Evolutionary conservation across 2,888 invertebrate genomes (phyloP).

Genomic region (Noctuana brunneofusca): DNA sequence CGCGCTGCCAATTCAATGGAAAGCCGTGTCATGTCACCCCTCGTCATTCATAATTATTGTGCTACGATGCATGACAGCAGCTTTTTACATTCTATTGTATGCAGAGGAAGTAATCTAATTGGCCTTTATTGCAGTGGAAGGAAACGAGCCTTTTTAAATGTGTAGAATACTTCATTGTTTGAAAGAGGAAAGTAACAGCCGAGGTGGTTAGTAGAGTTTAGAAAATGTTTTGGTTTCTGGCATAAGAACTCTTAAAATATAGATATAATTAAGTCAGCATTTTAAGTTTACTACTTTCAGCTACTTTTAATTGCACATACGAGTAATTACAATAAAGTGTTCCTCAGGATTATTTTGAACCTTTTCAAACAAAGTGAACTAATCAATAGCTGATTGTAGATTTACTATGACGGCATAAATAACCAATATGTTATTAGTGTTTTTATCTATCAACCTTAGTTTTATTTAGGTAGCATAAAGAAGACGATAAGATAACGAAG

Average conservation of each 20-base stretch:
- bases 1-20: conserved; percentile 15
- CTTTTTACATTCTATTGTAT: conserved; percentile 72
- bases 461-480: conserved; percentile 21
- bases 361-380: neutral
- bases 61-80: conserved; percentile 49
- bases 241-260: neutral
- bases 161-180: conserved; percentile 57
- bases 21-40: conserved; percentile 46
- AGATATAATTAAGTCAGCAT: too few species aligned
- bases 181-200: conserved; percentile 41
- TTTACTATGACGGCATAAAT: neutral
- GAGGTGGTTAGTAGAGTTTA: neutral
- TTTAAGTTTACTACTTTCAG: too few species aligned
- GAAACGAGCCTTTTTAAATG: conserved; percentile 63
- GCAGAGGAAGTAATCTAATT: conserved; percentile 73
- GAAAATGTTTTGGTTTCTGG: neutral
- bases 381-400: neutral
- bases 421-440: conserved; percentile 14
- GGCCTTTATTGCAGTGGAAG: conserved; percentile 63
- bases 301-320: too few species aligned
- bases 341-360: too few species aligned
- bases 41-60: conserved; percentile 44
- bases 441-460: conserved; percentile 28
- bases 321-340: too few species aligned
- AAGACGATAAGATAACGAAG: conserved; percentile 16